These are phyloP conservation scores for Drosophila merina DNA, from an alignment of 2,888 invertebrate genomes.

Conservation along the genomic window DNA sequence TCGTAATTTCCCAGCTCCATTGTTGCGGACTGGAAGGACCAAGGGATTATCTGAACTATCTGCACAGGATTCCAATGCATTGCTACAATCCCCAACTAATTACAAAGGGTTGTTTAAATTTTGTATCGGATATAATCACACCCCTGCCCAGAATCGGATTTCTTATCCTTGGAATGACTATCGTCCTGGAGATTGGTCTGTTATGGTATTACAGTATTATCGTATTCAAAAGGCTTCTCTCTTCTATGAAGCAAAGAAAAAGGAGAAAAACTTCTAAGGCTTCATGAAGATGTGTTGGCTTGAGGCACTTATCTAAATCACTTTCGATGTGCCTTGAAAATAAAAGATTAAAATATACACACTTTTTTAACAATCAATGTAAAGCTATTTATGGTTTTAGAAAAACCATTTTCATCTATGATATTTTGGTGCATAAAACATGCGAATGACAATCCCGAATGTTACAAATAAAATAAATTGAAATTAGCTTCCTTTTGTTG, in stretches of 20 bases:
- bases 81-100: constrained; percentile 42
- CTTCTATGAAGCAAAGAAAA: background rate
- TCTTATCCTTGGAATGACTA: background rate
- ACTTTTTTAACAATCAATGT: too few relatives aligned
- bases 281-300: background rate
- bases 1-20: constrained; percentile 17
- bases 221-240: background rate
- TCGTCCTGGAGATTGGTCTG: background rate
- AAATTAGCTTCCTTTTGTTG: constrained; percentile 76
- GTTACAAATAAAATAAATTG: constrained; percentile 68
- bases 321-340: too few relatives aligned
- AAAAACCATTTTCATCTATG: constrained; percentile 61
- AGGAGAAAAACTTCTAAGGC: background rate
- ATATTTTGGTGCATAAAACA: constrained; percentile 26
- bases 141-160: constrained; percentile 4
- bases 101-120: constrained; percentile 38
- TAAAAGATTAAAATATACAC: too few relatives aligned
- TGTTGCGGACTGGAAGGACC: constrained; percentile 58
- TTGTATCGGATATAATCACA: background rate
- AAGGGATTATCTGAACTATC: constrained; percentile 37
- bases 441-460: constrained; percentile 50
- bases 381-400: constrained; percentile 43
- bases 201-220: background rate
- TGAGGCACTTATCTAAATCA: too few relatives aligned
- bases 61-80: constrained; percentile 23